These are phyloP conservation scores for Gambusia affinis DNA, from an alignment of 2,113 vertebrate species.

Conservation along the genomic window DNA sequence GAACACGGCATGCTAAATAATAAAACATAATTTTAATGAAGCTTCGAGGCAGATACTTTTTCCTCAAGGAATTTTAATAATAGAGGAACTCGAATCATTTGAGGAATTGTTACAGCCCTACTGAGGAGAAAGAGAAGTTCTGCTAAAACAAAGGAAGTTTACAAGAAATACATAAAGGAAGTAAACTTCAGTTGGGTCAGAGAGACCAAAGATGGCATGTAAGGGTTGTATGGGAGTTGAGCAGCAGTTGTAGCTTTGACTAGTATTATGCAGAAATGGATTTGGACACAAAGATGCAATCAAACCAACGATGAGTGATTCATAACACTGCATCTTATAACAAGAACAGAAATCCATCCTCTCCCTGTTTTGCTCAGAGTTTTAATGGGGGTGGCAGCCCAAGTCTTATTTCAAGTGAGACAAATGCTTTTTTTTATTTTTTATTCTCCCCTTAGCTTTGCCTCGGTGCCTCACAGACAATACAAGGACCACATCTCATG, in stretches of 20 bases:
- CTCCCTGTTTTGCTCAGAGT: constrained; percentile 1
- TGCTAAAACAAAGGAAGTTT: not conserved
- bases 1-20: no score
- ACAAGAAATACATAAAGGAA: not conserved
- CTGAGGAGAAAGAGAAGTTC: not conserved
- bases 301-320: not conserved
- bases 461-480: constrained; percentile 31
- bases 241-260: not conserved
- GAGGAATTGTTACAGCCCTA: no score
- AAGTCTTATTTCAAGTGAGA: constrained; percentile 22
- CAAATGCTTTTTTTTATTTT: not conserved
- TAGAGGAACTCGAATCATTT: no score
- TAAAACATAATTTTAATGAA: no score
- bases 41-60: no score
- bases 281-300: not conserved
- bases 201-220: not conserved
- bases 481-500: constrained; percentile 29
- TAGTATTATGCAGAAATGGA: not conserved
- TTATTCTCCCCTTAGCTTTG: constrained; percentile 8
- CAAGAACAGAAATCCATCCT: not conserved
- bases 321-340: constrained; percentile 8
- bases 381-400: not conserved
- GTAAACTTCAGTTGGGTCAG: not conserved
- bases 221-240: not conserved
- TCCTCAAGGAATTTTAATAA: no score